Percentiles rank a stretch among this genome's conserved stretches.
Conservation (phyloP, 2,888 invertebrate genomes). For the Eristalinus sepulchralis region DNA sequence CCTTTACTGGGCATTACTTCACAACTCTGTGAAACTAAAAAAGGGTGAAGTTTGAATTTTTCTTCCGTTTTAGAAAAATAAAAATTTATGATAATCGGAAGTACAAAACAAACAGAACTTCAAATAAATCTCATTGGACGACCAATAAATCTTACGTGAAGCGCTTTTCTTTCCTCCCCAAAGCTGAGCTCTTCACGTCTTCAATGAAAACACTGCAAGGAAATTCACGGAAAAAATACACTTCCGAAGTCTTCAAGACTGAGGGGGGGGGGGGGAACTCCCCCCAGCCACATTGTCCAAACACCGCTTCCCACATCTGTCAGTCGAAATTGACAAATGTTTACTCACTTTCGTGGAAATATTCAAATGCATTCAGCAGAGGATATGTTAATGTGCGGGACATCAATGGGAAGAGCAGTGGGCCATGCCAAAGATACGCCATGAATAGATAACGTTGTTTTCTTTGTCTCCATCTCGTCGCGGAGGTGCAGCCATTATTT, state of each 20-base stretch:
- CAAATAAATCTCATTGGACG: too few relatives aligned
- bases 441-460: background rate
- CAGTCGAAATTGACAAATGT: background rate
- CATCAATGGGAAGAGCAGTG: background rate
- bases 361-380: background rate
- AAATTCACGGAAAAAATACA: background rate
- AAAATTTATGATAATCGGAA: too few relatives aligned
- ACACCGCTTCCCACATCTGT: background rate
- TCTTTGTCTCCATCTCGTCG: background rate
- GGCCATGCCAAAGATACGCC: background rate
- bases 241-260: background rate
- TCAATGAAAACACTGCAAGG: background rate
- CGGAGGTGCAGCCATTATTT: background rate
- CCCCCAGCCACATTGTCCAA: background rate
- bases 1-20: too few relatives aligned
- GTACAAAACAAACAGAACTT: too few relatives aligned
- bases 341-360: background rate
- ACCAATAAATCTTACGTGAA: too few relatives aligned
- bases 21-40: too few relatives aligned
- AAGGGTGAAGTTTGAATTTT: too few relatives aligned
- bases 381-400: background rate
- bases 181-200: too few relatives aligned
- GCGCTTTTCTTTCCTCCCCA: too few relatives aligned
- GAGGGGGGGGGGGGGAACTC: too few relatives aligned
- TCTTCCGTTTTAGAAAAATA: too few relatives aligned